These are phyloP conservation scores for Nysson spinosus DNA, from an alignment of 2,888 invertebrate genomes.

Conservation along the genomic window DNA sequence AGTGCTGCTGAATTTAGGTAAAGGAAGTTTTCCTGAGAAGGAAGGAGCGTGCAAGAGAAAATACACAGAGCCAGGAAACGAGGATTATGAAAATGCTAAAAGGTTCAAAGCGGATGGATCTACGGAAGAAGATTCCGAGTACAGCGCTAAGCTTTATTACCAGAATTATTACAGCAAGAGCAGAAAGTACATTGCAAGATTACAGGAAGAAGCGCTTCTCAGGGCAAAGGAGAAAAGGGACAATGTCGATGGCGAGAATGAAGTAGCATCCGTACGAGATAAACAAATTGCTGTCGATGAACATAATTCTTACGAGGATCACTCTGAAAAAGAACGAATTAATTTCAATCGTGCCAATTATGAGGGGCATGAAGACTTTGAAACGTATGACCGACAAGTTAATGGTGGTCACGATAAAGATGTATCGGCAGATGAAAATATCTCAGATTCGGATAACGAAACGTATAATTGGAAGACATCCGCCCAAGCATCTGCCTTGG, in stretches of 20 bases:
- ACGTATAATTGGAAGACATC: slow-evolving; percentile 5
- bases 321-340: neutral
- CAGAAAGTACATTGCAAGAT: too few species aligned
- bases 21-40: too few species aligned
- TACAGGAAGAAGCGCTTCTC: slow-evolving; percentile 50
- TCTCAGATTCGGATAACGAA: slow-evolving; percentile 57
- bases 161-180: too few species aligned
- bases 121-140: too few species aligned
- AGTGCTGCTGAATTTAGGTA: too few species aligned
- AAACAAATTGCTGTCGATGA: neutral
- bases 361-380: slow-evolving; percentile 15
- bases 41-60: too few species aligned
- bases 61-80: too few species aligned
- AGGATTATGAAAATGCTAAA: too few species aligned
- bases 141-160: too few species aligned
- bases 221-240: neutral
- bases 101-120: too few species aligned
- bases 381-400: slow-evolving; percentile 25
- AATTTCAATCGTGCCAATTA: slow-evolving; percentile 4
- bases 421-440: slow-evolving; percentile 26
- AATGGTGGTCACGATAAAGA: slow-evolving; percentile 34
- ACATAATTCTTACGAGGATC: neutral
- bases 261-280: neutral
- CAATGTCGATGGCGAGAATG: neutral
- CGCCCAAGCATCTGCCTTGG: slow-evolving; percentile 2